Conservation (phyloP, 2,888 invertebrate genomes). For the Eustalomyia histrio region DNA sequence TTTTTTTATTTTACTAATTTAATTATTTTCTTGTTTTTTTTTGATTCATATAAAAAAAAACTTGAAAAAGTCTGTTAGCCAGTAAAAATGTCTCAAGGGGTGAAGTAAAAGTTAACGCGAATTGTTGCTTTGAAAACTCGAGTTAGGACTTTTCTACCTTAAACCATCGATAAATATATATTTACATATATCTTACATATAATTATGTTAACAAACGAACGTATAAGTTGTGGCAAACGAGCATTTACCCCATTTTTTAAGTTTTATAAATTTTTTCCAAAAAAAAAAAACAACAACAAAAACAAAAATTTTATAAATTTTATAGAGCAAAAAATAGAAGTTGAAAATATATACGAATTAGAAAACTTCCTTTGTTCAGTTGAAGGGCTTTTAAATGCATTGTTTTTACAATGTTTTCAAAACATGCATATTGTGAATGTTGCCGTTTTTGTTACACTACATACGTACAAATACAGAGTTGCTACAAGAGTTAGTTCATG, state of each 20-base stretch:
- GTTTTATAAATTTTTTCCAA: not conserved
- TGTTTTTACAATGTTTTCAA: slow-evolving; percentile 42
- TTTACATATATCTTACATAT: too few species aligned
- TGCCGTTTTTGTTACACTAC: not conserved
- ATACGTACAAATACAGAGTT: not conserved
- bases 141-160: too few species aligned
- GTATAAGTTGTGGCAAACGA: slow-evolving; percentile 59
- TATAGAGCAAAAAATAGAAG: not conserved
- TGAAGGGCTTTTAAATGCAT: slow-evolving; percentile 49
- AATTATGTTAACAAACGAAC: slow-evolving; percentile 45
- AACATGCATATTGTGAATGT: slow-evolving; percentile 31
- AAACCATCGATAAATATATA: too few species aligned
- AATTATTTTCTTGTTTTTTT: too few species aligned
- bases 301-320: not conserved
- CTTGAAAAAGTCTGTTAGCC: too few species aligned
- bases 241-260: slow-evolving; percentile 55
- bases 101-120: too few species aligned
- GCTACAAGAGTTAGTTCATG: not conserved
- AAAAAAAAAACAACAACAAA: slow-evolving; percentile 18
- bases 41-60: too few species aligned
- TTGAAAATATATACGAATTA: slow-evolving; percentile 43
- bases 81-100: too few species aligned
- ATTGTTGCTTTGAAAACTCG: too few species aligned
- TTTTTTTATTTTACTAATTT: too few species aligned
- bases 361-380: slow-evolving; percentile 51